Conservation (phyloP, 2,113 vertebrate species). For the Ceratotherium simum region DNA sequence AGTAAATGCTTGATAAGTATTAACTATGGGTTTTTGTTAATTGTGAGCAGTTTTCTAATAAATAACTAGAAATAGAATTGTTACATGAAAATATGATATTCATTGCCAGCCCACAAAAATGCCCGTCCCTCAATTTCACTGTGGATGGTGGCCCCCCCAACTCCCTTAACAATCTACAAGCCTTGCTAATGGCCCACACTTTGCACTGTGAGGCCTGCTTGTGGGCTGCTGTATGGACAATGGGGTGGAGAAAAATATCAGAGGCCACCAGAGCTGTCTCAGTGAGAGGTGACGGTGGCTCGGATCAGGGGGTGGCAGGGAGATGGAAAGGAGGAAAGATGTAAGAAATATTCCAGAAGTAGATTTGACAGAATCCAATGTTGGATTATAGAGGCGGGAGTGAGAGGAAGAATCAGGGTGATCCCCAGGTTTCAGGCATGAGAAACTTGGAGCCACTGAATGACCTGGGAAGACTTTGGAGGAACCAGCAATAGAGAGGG, state of each 20-base stretch:
- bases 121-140: no score
- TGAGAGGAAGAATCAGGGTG: neutral
- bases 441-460: neutral
- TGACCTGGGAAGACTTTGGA: neutral
- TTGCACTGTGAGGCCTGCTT: neutral
- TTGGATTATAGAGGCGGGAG: neutral
- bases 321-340: neutral
- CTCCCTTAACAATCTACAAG: neutral
- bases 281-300: neutral
- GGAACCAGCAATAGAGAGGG: neutral
- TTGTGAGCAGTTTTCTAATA: neutral
- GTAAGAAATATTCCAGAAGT: neutral
- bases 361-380: neutral
- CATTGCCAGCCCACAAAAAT: no score
- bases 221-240: neutral
- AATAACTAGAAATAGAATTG: neutral
- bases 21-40: neutral
- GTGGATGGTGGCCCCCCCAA: neutral
- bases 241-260: neutral
- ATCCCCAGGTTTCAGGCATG: neutral
- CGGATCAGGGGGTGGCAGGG: neutral
- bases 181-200: neutral
- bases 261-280: neutral
- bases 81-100: neutral
- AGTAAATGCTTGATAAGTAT: neutral